Base-by-base conservation (phyloP, 1,140 invertebrate genomes). In the Diplogasteroides magnus region DNA sequence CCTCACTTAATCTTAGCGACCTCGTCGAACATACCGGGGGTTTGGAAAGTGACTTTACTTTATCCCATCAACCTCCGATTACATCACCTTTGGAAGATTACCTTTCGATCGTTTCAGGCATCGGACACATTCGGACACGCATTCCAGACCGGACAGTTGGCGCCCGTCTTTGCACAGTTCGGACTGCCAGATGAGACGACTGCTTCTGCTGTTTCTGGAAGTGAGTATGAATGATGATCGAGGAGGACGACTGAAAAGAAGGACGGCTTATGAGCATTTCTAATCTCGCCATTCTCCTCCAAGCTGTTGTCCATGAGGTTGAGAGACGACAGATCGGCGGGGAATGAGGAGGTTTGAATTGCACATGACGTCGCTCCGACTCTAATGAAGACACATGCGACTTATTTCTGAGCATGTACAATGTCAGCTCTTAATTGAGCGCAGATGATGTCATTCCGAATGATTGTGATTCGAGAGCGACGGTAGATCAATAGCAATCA, bases 121-220 rank as follows among this genome's bases (percentile, higher is more conserved):
- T 27, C 74, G 14, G 59, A 56, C 19, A 65, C 64, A 11, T 76
- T 75, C 56, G 74, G 74, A n/a, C 56, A 65, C 28, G 74, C 74
- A 27, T 64, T 75, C n/a, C 67, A 74, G 56, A 74, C 74, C 31
- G 74, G 72, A n/a, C 74, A 75, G 59, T 32, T 75, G n/a, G 72
- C 37, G 19, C 72, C 67, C n/a, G 74, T 75, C 15, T 60, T 75
- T 11, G 14, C 66, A 19, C 74, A 75, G 56, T 75, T 75, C 57
- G 72, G 68, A 19, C 66, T 73, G 31, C 19, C 37, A 25, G 31
- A 65, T 1, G 68, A 71, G 15, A 61, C 68, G 0, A 23, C 59
- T 3, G 57, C 23, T 11, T 66, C 72, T 29, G 74, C 74, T 19
- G 28, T 28, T 3, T 15, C 62, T 27, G 74, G 74, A 67, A 27